Percentiles rank a stretch among this genome's conserved stretches.
phyloP scores from a whole-genome alignment of 2,797 vertebrate genomes.

The Lagorchestes hirsutus region DNA sequence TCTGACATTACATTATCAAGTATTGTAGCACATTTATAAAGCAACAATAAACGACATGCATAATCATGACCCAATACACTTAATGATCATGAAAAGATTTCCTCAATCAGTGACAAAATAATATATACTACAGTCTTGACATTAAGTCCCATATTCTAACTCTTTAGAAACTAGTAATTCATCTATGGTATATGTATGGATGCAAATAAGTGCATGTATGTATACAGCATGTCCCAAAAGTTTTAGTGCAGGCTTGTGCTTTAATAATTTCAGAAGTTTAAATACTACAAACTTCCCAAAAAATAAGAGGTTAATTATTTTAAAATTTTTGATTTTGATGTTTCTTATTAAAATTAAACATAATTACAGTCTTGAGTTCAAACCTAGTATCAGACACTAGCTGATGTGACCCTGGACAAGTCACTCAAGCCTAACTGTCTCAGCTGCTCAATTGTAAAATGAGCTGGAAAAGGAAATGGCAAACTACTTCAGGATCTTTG shows the following conservation, averaged over 20 bases:
- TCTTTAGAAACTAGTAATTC: too few relatives aligned
- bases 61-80: slow-evolving; percentile 28
- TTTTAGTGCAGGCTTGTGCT: too few relatives aligned
- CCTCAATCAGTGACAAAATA: slow-evolving; percentile 12
- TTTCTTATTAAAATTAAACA: not conserved
- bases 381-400: not conserved
- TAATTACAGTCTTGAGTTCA: not conserved
- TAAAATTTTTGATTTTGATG: not conserved
- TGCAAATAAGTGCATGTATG: too few relatives aligned
- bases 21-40: not conserved
- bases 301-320: not conserved
- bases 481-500: not conserved
- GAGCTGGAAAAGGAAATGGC: not conserved
- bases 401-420: not conserved
- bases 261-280: too few relatives aligned
- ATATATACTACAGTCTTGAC: too few relatives aligned
- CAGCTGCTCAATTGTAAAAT: not conserved
- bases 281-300: too few relatives aligned
- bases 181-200: too few relatives aligned
- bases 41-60: not conserved
- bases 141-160: too few relatives aligned
- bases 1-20: not conserved
- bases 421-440: not conserved
- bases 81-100: slow-evolving; percentile 54
- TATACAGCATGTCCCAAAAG: too few relatives aligned